Evolutionary conservation across 2,113 vertebrate species (phyloP), one percentile per base, ranked within the genome.

Genomic region (Chaetura pelagica): DNA sequence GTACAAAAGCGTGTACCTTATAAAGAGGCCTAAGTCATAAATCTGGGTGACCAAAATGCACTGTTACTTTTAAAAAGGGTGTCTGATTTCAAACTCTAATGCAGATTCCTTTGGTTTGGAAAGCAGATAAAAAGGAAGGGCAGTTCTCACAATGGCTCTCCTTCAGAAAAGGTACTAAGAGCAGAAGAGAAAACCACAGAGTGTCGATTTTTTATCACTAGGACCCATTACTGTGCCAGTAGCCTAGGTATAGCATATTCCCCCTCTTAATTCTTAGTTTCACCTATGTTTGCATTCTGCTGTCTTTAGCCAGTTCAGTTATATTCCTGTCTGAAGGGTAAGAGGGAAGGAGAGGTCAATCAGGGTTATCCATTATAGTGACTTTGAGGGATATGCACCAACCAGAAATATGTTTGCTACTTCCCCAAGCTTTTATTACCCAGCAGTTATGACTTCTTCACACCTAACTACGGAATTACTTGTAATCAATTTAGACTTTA

Each of bases 11-110:
- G 3, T 26, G 19, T 9, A 87, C 55, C 80, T 81, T 59, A 88
- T 32, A 81, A 94, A 96, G 68, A 81, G 76, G 57, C 79, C 68
- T 26, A 55, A 74, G 61, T 49, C 51, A 61, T 85, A 90, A 94
- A 96, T 62, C 35, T 67, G 71, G 55, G 54, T 52, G 55, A 74
- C 51, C 61, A 93, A 26, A 86, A 86, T 17, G 42, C 68, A 81
- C 81, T 81, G 55, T 59, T 73, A 40, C 68, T 74, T 74, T 67
- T 58, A 63, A 90, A 55, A 88, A 63, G 38, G 48, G 76, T 63
- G 32, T 89, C 76, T 4, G 1, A 42, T 92, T 95, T 88, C 94
- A 86, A 93, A 92, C 15, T n/a, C 66, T 54, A 46, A 42, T 6
- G 34, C 32, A 48, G 32, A 55, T 89, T 81, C 86, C 79, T 90